Conservation (phyloP, 53 echinoderm and acorn worm genomes). For the Antedon mediterranea region DNA sequence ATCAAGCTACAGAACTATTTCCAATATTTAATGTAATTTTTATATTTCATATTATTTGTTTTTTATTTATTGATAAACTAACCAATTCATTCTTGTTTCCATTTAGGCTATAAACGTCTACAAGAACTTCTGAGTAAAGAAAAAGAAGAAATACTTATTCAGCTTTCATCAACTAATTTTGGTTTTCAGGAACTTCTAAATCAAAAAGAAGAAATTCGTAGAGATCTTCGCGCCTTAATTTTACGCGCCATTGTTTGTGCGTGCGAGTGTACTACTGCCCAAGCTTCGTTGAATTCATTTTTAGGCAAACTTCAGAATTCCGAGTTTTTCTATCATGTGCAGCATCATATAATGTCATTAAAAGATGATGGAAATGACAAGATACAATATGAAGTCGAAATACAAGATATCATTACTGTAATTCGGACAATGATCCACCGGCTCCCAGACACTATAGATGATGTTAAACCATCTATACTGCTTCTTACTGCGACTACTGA, state of each 20-base stretch:
- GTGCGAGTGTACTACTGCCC: constrained; percentile 27
- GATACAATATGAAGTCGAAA: constrained; percentile 11
- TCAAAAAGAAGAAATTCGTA: constrained; percentile 33
- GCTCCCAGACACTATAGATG: constrained; percentile 1
- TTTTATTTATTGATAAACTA: too few species aligned
- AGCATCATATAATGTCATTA: constrained; percentile 32
- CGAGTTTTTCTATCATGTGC: constrained; percentile 38
- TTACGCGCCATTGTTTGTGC: constrained; percentile 32
- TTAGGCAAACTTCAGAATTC: constrained; percentile 26
- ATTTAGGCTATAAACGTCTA: constrained; percentile 39
- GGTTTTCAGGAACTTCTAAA: constrained; percentile 44
- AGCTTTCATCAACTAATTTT: constrained; percentile 35
- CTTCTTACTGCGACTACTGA: neutral
- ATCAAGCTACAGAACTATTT: too few species aligned
- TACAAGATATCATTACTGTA: constrained; percentile 30
- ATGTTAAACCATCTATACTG: neutral
- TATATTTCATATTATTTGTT: too few species aligned
- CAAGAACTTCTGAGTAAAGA: constrained; percentile 31
- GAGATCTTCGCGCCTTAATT: constrained; percentile 52
- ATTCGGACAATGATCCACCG: constrained; percentile 39
- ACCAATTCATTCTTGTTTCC: too few species aligned
- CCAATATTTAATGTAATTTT: too few species aligned
- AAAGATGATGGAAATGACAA: neutral
- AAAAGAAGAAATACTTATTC: constrained; percentile 26
- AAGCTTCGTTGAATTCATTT: constrained; percentile 30